phyloP scores from a whole-genome alignment of 2,797 vertebrate species.

The Threskiornis aethiopicus region DNA sequence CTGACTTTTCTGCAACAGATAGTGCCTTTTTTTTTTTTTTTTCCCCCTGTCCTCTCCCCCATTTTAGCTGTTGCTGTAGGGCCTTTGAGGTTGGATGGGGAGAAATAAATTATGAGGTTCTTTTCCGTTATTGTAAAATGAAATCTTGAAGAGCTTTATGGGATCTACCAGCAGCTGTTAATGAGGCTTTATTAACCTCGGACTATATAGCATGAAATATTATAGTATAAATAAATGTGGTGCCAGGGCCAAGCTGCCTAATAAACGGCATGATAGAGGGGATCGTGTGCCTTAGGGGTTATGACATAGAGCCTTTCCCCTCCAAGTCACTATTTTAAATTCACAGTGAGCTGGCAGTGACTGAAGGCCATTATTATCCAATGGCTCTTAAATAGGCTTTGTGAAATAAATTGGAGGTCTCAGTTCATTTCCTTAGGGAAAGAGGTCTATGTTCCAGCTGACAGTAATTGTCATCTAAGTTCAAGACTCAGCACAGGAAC shows the following conservation, averaged over 20 bases:
- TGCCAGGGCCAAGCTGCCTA: constrained; percentile 19
- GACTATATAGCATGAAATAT: constrained; percentile 33
- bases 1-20: neutral
- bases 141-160: constrained; percentile 52
- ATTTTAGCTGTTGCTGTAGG: constrained; percentile 45
- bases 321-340: constrained; percentile 37
- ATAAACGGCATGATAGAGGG: constrained; percentile 38
- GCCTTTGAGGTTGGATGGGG: constrained; percentile 42
- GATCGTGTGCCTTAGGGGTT: neutral
- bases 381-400: neutral
- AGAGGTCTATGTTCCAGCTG: neutral
- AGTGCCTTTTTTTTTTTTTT: neutral
- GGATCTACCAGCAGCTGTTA: constrained; percentile 40
- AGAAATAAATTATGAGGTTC: neutral
- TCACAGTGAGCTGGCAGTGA: neutral
- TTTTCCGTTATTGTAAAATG: constrained; percentile 50
- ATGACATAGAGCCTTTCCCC: neutral
- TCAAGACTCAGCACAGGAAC: neutral
- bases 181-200: constrained; percentile 70
- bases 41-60: neutral
- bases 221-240: constrained; percentile 48
- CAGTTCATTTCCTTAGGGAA: neutral
- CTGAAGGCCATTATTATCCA: constrained; percentile 4
- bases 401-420: constrained; percentile 31
- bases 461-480: neutral